Conservation (phyloP, 2,888 invertebrate genomes). For the Tenodera sinensis region DNA sequence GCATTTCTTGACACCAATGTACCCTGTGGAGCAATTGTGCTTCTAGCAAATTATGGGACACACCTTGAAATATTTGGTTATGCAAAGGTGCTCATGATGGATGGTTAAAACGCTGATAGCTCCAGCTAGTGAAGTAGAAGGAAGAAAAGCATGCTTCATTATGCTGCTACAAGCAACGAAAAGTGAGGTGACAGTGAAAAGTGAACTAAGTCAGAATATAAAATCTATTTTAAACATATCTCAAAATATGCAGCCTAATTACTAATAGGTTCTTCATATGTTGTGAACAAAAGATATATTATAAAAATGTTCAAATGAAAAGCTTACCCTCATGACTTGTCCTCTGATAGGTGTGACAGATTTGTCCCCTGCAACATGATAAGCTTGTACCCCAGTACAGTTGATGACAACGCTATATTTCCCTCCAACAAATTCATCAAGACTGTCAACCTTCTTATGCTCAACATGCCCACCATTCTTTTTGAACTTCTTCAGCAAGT, state of each 20-base stretch:
- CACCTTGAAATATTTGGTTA: too few species aligned
- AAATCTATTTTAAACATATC: not conserved
- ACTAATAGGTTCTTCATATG: not conserved
- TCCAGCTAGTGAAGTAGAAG: too few species aligned
- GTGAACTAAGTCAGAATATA: not conserved
- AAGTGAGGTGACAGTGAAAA: too few species aligned
- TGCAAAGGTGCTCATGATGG: too few species aligned
- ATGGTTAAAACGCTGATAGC: too few species aligned
- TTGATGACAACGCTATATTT: slow-evolving; percentile 71
- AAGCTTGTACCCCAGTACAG: slow-evolving; percentile 70
- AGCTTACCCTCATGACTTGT: slow-evolving; percentile 62
- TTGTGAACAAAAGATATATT: not conserved
- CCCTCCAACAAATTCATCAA: slow-evolving; percentile 49
- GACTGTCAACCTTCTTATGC: slow-evolving; percentile 49
- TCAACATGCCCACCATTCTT: slow-evolving; percentile 56
- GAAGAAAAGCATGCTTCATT: too few species aligned
- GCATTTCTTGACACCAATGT: too few species aligned
- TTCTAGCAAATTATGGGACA: too few species aligned
- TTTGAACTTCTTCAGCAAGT: slow-evolving; percentile 60
- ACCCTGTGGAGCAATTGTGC: too few species aligned
- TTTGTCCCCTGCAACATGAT: slow-evolving; percentile 58
- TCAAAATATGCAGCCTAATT: too few species aligned
- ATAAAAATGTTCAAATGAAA: not conserved
- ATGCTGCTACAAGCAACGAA: too few species aligned
- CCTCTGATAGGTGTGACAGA: slow-evolving; percentile 66